A percentile compares a stretch with the other conserved stretches of the same genome.
phyloP scores from a whole-genome alignment of 2,797 vertebrate genomes.

The Danio choprae region DNA sequence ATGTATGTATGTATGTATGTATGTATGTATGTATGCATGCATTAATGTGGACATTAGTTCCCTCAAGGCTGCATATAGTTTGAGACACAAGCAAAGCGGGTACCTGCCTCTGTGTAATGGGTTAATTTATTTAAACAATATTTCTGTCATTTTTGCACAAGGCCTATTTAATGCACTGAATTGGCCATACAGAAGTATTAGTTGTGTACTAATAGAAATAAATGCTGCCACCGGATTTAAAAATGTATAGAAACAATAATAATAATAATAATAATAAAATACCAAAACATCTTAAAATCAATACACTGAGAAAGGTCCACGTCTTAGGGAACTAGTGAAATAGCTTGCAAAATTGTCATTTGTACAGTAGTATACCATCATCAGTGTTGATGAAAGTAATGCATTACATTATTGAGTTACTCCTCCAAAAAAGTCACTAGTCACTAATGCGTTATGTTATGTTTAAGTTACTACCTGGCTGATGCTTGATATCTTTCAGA shows the following conservation, averaged over 20 bases:
- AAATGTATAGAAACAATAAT: no score
- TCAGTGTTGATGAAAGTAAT: no score
- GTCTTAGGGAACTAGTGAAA: not conserved
- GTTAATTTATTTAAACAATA: not conserved
- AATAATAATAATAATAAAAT: not conserved
- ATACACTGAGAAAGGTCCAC: not conserved
- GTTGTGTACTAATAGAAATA: constrained; percentile 2
- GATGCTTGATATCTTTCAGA: no score
- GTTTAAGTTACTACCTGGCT: no score
- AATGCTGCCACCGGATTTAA: not conserved
- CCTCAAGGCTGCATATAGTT: constrained; percentile 8
- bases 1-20: no score
- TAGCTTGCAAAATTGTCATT: not conserved
- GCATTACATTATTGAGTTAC: no score
- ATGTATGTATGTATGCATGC: no score
- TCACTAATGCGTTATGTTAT: no score
- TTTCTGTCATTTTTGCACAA: no score
- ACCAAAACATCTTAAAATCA: not conserved
- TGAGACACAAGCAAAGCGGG: not conserved
- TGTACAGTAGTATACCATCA: no score
- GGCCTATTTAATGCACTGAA: not conserved
- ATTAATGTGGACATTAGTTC: not conserved
- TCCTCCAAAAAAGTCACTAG: no score
- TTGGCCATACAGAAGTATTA: not conserved
- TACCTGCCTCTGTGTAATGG: not conserved